These are phyloP conservation scores for Lateolabrax maculatus DNA, from an alignment of 2,797 vertebrate genomes.

Conservation along the genomic window DNA sequence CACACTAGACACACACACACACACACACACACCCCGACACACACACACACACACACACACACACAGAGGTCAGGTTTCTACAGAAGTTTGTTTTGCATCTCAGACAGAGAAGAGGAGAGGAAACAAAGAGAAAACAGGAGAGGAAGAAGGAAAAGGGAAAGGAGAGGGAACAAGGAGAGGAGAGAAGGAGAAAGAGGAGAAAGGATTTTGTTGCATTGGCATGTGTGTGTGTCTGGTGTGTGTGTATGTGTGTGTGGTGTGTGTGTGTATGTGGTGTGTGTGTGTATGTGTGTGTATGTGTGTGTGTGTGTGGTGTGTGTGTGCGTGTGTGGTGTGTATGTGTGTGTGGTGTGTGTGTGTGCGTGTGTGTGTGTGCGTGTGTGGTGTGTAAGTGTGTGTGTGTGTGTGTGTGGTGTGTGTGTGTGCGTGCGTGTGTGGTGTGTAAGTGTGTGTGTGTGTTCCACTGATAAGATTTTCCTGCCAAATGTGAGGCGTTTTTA, in stretches of 20 bases:
- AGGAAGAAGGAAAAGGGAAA: too few species aligned
- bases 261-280: background rate
- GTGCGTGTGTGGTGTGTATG: background rate
- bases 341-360: slow-evolving; percentile 9
- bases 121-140: background rate
- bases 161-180: background rate
- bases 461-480: slow-evolving; percentile 42
- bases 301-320: too few species aligned
- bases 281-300: slow-evolving; percentile 8
- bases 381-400: slow-evolving; percentile 4
- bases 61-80: background rate
- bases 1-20: background rate
- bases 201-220: slow-evolving; percentile 1
- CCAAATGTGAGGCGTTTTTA: slow-evolving; percentile 33
- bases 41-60: background rate
- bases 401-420: background rate
- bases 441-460: slow-evolving; percentile 8
- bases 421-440: background rate
- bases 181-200: background rate
- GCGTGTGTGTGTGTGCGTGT: background rate
- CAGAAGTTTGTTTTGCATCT: slow-evolving; percentile 12
- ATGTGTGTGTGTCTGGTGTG: slow-evolving; percentile 5
- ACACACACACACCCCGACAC: slow-evolving; percentile 19
- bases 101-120: background rate
- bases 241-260: too few species aligned